These are phyloP conservation scores for Hirtodrosophila cameraria DNA, from an alignment of 2,888 invertebrate genomes.

Conservation along the genomic window DNA sequence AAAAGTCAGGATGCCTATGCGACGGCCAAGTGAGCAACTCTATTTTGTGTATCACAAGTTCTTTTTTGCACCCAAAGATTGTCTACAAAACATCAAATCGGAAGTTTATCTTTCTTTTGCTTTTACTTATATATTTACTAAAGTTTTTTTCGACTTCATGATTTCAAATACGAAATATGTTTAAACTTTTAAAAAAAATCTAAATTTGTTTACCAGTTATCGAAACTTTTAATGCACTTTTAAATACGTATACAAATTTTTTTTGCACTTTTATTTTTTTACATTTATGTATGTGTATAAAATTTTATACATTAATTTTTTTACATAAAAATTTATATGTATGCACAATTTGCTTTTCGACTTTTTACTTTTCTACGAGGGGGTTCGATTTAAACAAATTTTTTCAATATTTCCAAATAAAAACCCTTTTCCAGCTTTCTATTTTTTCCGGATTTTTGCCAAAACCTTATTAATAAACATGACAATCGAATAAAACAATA, in stretches of 20 bases:
- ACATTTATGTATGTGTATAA: conserved; percentile 21
- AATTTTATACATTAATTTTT: conserved; percentile 33
- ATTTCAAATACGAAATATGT: background rate
- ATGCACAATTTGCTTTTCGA: conserved; percentile 15
- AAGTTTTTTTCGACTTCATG: conserved; percentile 2
- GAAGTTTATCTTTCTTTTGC: background rate
- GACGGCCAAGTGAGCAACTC: conserved; percentile 64
- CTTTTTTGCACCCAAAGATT: conserved; percentile 56
- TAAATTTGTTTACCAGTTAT: conserved; percentile 13
- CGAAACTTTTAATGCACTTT: conserved; percentile 19
- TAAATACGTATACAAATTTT: conserved; percentile 1
- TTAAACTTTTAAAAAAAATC: too few species aligned
- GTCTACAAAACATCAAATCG: conserved; percentile 20
- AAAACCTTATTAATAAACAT: too few species aligned
- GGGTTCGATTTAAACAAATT: background rate
- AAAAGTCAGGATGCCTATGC: conserved; percentile 82
- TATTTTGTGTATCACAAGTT: conserved; percentile 1
- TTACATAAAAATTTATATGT: conserved; percentile 36
- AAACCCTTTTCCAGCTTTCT: too few species aligned
- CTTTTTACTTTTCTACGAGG: conserved; percentile 8
- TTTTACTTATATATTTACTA: background rate
- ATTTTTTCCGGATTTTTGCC: too few species aligned
- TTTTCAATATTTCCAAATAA: too few species aligned
- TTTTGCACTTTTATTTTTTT: conserved; percentile 57
- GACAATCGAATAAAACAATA: too few species aligned